A percentile compares a stretch with the other conserved stretches of the same genome.
Conservation (phyloP, 2,113 vertebrate species). For the Cynocephalus volans region DNA sequence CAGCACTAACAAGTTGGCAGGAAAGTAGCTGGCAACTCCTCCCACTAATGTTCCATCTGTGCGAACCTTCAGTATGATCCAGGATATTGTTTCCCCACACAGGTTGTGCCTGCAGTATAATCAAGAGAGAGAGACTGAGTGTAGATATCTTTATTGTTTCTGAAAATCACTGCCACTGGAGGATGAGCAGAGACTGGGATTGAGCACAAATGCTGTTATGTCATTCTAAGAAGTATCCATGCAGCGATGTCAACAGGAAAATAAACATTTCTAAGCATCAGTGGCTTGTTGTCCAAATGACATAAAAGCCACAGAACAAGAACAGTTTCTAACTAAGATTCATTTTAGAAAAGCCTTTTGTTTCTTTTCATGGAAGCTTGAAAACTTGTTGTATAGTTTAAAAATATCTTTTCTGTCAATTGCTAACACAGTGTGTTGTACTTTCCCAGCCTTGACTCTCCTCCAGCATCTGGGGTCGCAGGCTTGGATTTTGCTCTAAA, state of each 20-base stretch:
- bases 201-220: background rate
- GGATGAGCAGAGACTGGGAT: background rate
- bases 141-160: constrained; percentile 60
- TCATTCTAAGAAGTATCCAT: background rate
- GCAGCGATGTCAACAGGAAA: background rate
- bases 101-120: constrained; percentile 79
- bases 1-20: constrained; percentile 85
- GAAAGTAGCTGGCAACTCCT: constrained; percentile 82
- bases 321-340: constrained; percentile 47
- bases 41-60: constrained; percentile 82
- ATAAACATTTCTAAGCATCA: constrained; percentile 20
- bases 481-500: constrained; percentile 49
- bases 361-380: constrained; percentile 57
- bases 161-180: constrained; percentile 40
- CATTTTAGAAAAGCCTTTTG: constrained; percentile 63
- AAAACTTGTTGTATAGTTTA: constrained; percentile 70
- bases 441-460: constrained; percentile 51
- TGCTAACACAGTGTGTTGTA: constrained; percentile 35
- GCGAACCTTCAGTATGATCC: constrained; percentile 79
- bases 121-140: constrained; percentile 35
- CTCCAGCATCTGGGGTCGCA: constrained; percentile 12
- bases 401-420: constrained; percentile 68
- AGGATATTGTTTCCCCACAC: constrained; percentile 81
- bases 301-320: background rate
- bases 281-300: background rate